Evolutionary conservation across 2,113 vertebrate species (phyloP).

Genomic region (Athene cunicularia): DNA sequence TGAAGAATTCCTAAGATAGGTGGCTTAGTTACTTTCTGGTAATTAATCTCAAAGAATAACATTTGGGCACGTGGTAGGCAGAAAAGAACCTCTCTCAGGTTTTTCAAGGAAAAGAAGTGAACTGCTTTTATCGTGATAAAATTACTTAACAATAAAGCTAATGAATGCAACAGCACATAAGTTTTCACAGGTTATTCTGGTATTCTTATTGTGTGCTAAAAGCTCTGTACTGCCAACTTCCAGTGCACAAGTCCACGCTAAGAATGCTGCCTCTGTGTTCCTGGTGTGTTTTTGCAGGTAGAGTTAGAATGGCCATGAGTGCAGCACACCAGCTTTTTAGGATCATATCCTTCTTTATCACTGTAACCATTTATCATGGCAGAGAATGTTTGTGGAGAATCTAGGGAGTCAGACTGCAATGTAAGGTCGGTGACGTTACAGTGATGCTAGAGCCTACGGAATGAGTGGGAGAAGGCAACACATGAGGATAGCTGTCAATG

Average conservation of each 20-base stretch:
- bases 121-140: not conserved
- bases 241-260: not conserved
- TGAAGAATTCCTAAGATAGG: not conserved
- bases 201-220: not conserved
- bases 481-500: not conserved
- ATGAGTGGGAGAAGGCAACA: not conserved
- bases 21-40: slow-evolving; percentile 6
- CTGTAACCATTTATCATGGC: not conserved
- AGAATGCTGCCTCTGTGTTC: not conserved
- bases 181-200: not conserved
- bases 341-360: not conserved
- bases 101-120: not conserved
- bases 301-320: not conserved
- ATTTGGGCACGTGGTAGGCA: not conserved
- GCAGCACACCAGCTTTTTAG: not conserved
- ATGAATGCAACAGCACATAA: not conserved
- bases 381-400: not conserved
- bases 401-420: not conserved
- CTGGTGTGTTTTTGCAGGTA: not conserved
- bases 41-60: slow-evolving; percentile 15
- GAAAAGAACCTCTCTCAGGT: not conserved
- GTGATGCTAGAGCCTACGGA: not conserved
- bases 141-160: not conserved
- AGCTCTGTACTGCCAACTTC: not conserved
- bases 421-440: rapidly evolving